Percentiles rank a stretch among this genome's conserved stretches.
These are phyloP conservation scores for Perca fluviatilis DNA, from an alignment of 2,113 vertebrate genomes.

Conservation along the genomic window DNA sequence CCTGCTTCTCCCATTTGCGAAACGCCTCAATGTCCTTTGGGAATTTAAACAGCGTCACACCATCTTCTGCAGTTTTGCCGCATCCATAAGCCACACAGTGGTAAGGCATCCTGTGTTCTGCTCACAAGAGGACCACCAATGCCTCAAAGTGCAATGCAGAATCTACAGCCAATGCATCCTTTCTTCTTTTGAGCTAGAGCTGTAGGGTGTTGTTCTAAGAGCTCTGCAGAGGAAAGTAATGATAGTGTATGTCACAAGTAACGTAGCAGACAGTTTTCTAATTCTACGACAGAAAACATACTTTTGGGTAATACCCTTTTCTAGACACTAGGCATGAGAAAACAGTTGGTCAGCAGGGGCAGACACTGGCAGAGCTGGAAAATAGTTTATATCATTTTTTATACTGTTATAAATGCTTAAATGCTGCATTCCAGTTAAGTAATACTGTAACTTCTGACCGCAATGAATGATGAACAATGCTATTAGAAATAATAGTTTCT, in stretches of 20 bases:
- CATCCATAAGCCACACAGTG: slow-evolving; percentile 84
- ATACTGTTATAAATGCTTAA: no score
- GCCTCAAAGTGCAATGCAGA: background rate
- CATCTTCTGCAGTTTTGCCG: slow-evolving; percentile 78
- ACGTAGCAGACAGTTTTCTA: background rate
- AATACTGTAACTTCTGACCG: background rate
- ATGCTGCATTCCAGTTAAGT: background rate
- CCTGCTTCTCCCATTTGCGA: slow-evolving; percentile 85
- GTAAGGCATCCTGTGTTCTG: slow-evolving; percentile 74
- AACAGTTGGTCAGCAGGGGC: background rate
- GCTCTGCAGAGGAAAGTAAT: slow-evolving; percentile 25
- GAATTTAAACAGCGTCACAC: slow-evolving; percentile 80
- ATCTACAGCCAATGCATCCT: background rate
- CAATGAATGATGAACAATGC: background rate
- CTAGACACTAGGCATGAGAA: background rate
- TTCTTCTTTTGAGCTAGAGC: background rate
- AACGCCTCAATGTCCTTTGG: slow-evolving; percentile 81
- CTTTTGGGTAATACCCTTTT: background rate
- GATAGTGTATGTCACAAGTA: background rate
- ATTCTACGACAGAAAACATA: background rate
- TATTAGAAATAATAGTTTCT: background rate
- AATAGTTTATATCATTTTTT: no score
- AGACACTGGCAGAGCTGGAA: background rate
- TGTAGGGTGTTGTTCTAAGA: background rate
- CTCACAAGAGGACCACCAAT: background rate